Conservation (phyloP, 2,797 vertebrate species). For the Lophius americanus region DNA sequence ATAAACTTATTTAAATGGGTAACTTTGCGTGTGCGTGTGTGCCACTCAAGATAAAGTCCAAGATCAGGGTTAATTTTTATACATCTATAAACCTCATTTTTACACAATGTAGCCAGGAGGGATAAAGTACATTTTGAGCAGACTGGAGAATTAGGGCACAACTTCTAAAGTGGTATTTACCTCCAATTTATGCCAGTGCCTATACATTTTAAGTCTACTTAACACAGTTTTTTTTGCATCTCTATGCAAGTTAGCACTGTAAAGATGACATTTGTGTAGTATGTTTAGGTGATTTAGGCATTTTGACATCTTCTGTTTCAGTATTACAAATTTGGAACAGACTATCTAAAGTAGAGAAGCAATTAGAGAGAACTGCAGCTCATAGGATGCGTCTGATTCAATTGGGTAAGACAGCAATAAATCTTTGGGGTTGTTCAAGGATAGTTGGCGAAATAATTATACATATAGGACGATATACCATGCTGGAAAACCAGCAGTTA, state of each 20-base stretch:
- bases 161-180: conserved; percentile 41
- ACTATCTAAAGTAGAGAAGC: conserved; percentile 25
- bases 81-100: conserved; percentile 38
- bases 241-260: background rate
- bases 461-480: conserved; percentile 41
- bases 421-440: conserved; percentile 57
- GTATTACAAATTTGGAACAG: conserved; percentile 12
- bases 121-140: conserved; percentile 33
- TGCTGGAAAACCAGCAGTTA: conserved; percentile 43
- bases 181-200: conserved; percentile 29
- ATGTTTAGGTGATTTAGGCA: background rate
- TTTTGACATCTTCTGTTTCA: too few species aligned
- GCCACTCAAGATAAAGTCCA: background rate
- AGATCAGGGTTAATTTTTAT: background rate
- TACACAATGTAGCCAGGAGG: conserved; percentile 44
- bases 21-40: conserved; percentile 12
- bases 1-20: conserved; percentile 5
- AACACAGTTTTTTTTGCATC: conserved; percentile 16
- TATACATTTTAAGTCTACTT: conserved; percentile 1
- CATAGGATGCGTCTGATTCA: conserved; percentile 51
- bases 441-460: conserved; percentile 43
- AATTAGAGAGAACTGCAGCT: conserved; percentile 37
- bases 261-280: background rate
- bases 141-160: conserved; percentile 46
- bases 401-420: conserved; percentile 51